Evolutionary conservation across 2,888 invertebrate species (phyloP), one percentile per base, ranked within the genome.

Genomic region (Pharmacophagus antenor): DNA sequence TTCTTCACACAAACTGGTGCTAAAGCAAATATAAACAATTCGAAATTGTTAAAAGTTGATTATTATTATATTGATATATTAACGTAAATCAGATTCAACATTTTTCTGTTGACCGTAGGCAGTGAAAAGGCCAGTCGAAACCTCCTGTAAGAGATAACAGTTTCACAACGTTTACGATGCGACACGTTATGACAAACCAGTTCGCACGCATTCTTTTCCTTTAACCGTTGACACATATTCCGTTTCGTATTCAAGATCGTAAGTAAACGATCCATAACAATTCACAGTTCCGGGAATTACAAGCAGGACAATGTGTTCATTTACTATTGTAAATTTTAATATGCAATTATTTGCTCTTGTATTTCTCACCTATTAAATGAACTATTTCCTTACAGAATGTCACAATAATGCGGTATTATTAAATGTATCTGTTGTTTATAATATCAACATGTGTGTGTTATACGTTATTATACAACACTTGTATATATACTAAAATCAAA

Each of bases 221-320:
- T 71, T 71, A 69, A 69, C 63, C 69, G 71, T 70, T 78, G 76
- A 76, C 79, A 78, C 66, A 79, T 67, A 69, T 69, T 65, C 64
- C 58, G 50, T 37, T 50, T 31, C 22, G 44, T 46, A 41, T 46
- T 20, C n/a, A 41, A 48, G 8, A 42, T 20, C n/a, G n/a, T n/a
- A n/a, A n/a, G n/a, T n/a, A n/a, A n/a, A 27, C 18, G 41, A n/a
- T 20, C 42, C 8, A 49, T 18, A 18, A 27, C 21, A 51, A 51
- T 27, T 27, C 50, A 18, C 4, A 44, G 21, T 59, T 50, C 50
- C 18, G 15, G 18, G 44, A 44, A 62, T 56, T 5, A 50, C 25
- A 22, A 56, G 59, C 61, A 64, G 64, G 61, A 62, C 51, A 59
- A 61, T 42, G n/a, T 22, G 5, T 22, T 12, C 31, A 23, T 54